Base-by-base conservation (phyloP, 2,113 vertebrate species). In the Leptobrachium ailaonicum region DNA sequence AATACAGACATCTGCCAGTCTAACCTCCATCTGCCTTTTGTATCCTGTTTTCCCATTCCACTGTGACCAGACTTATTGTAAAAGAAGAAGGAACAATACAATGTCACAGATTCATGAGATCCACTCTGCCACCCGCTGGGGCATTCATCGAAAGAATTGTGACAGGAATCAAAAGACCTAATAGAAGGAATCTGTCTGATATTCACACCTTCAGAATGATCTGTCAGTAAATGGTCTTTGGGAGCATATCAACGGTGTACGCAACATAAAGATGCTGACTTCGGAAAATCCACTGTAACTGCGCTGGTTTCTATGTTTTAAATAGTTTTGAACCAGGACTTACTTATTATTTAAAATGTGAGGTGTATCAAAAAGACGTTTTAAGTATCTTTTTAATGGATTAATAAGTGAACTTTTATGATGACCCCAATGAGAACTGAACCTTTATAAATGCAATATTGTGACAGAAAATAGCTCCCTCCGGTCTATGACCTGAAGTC, bases 1-100 rank as follows among this genome's bases (percentile, higher is more conserved):
- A 50, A 70, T 70, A 47, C 42, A 78, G 66, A 78, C 76, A 78
- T 78, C 76, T 78, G 76, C 68, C 56, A 62, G 56, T 43, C 54
- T 78, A 42, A 78, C 68, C 68, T 13, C 69, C 47, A 43, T 79
- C 60, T 72, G 44, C 69, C 40, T 78, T 79, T 79, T 79, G 44
- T 79, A 50, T 71, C 4, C 77, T 50, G 68, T 42, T 20, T 42
- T 40, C 58, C n/a, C 47, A 10, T 75, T 75, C 60, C 60, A 53
- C 77, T 79, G 69, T 54, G 44, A 72, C 4, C 20, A 40, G 47
- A 41, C 70, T 71, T 67, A 64, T 63, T 44, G 69, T 45, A 64
- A 53, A 32, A 62, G 58, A 72, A 62, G 14, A 41, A 53, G 10
- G 53, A 60, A 70, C 77, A 66, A 64, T 79, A 45, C 47, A 32